These are phyloP conservation scores for Gobio gobio DNA, from an alignment of 2,113 vertebrate species.

Conservation along the genomic window DNA sequence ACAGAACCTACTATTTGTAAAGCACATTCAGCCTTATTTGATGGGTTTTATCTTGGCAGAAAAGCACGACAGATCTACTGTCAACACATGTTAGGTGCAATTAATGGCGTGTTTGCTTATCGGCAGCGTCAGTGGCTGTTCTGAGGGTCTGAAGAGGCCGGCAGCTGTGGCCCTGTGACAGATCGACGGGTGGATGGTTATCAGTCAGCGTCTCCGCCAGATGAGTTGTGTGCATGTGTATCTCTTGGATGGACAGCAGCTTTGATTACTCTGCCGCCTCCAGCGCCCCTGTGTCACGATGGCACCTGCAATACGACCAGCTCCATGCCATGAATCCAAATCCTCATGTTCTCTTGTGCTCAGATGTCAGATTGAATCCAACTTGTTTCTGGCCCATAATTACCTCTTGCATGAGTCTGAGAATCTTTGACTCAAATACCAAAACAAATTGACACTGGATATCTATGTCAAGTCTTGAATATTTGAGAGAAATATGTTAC, in stretches of 20 bases:
- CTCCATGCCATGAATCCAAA: slow-evolving; percentile 3
- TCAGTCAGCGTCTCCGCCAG: slow-evolving; percentile 70
- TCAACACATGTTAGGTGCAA: slow-evolving; percentile 79
- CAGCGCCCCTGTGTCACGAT: slow-evolving; percentile 80
- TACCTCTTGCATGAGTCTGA: neutral
- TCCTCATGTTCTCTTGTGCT: neutral
- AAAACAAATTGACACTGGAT: neutral
- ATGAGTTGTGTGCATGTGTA: slow-evolving; percentile 93
- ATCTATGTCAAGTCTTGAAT: neutral
- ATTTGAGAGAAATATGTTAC: neutral
- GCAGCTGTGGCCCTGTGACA: neutral
- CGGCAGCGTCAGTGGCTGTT: slow-evolving; percentile 41
- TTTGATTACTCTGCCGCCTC: slow-evolving; percentile 86
- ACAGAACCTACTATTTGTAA: neutral
- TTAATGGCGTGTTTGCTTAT: slow-evolving; percentile 89
- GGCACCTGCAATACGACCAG: slow-evolving; percentile 63
- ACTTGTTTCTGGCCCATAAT: neutral
- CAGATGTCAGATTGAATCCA: neutral
- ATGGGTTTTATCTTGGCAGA: slow-evolving; percentile 66
- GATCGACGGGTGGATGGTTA: neutral
- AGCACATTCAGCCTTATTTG: slow-evolving; percentile 18
- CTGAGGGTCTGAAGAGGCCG: neutral
- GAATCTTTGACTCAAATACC: neutral
- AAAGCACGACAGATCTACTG: slow-evolving; percentile 65
- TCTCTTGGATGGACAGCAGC: slow-evolving; percentile 86